These are phyloP conservation scores for Hyles vespertilio DNA, from an alignment of 1,140 invertebrate species.

Conservation along the genomic window DNA sequence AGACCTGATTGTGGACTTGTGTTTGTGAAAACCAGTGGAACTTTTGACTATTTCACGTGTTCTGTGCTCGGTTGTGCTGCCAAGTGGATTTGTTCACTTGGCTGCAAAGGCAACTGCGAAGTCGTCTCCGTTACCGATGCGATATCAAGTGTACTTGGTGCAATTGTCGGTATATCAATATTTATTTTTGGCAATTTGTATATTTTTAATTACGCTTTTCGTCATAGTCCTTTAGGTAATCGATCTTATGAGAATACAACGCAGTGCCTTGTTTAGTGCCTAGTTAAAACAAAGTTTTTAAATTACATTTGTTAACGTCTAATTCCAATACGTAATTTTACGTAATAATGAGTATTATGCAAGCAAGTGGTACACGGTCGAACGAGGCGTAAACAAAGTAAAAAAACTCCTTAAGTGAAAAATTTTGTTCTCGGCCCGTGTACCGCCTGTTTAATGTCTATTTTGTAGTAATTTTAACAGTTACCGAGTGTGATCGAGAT, in stretches of 20 bases:
- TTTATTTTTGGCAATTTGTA: constrained; percentile 42
- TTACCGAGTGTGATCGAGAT: constrained; percentile 9
- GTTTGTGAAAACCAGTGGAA: constrained; percentile 41
- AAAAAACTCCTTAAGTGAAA: neutral
- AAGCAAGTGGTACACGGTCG: neutral
- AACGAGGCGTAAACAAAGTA: neutral
- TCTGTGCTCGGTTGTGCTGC: too few relatives aligned
- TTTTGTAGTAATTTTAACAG: constrained; percentile 2
- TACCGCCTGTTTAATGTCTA: neutral
- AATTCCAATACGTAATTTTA: constrained; percentile 5
- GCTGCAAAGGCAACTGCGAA: too few relatives aligned
- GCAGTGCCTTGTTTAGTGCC: constrained; percentile 32
- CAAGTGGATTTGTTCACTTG: too few relatives aligned
- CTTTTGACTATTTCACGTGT: constrained; percentile 43
- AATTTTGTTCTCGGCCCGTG: neutral
- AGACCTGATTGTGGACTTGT: constrained; percentile 51
- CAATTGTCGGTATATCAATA: constrained; percentile 55
- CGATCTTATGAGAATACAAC: constrained; percentile 31
- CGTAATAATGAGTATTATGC: neutral
- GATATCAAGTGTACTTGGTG: constrained; percentile 29
- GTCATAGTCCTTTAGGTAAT: constrained; percentile 47
- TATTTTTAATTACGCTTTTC: constrained; percentile 56
- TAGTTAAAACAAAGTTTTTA: constrained; percentile 2
- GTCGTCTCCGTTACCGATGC: constrained; percentile 43
- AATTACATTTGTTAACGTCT: neutral